Evolutionary conservation across 2,113 vertebrate genomes (phyloP), one percentile per base, ranked within the genome.

Genomic region (Nematolebias whitei): DNA sequence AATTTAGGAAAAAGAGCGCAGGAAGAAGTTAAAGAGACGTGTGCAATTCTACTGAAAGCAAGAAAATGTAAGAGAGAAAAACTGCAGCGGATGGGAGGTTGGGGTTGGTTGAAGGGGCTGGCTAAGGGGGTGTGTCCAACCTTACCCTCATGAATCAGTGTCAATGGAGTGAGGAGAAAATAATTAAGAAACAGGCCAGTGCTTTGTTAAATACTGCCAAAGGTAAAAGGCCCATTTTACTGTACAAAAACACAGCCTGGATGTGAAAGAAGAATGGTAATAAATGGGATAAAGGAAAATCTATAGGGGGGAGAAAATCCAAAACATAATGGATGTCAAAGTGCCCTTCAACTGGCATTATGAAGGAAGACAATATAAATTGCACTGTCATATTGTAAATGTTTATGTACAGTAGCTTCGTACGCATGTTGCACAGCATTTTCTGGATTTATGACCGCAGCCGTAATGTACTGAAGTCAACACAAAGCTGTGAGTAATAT

Each of bases 281-380:
- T 87, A 90, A 86, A 86, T 65, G 74, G 76, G 63, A 83, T 45
- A 35, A 58, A 63, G 44, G 66, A 68, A 71, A 85, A 87, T 55
- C 53, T 29, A 12, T 2, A 14, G 45, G 59, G 68, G 47, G 40
- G 23, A 43, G 32, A 69, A 87, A 89, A 88, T 88, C 86, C 59
- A 87, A 89, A 89, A 87, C 74, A 80, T 90, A 91, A 87, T 76
- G 52, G 85, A 89, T 86, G 85, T 85, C 83, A 89, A 87, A 91
- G 82, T 86, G 83, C 81, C 85, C 75, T 78, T 89, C 80, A 85
- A 84, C 79, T 88, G 81, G 84, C 87, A 91, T 92, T 87, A 90
- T 85, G 86, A 84, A 86, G 76, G 84, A 58, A 89, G 89, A 89
- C 87, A 88, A 88, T 91, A 92, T 91, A 90, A 92, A 92, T 91